Evolutionary conservation across 2,888 invertebrate species (phyloP).

Genomic region (Empis livida): DNA sequence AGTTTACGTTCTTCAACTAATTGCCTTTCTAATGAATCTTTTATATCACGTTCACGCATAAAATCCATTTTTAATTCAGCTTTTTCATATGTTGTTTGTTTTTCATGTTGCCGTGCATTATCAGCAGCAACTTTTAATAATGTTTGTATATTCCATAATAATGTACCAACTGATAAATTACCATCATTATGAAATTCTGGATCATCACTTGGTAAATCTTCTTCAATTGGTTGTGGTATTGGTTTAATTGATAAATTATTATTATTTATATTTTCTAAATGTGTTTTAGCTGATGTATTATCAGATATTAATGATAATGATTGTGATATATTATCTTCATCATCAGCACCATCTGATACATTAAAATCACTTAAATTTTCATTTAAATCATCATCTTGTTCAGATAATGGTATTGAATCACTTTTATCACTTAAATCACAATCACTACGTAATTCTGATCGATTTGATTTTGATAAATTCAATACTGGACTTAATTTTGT

Average conservation of each 20-base stretch:
- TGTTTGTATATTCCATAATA: conserved; percentile 82
- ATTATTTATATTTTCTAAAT: background rate
- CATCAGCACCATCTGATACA: background rate
- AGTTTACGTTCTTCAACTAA: conserved; percentile 79
- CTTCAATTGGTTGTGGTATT: background rate
- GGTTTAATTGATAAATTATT: background rate
- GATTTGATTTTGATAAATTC: too few species aligned
- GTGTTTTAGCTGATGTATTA: background rate
- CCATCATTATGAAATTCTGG: background rate
- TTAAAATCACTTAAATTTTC: background rate
- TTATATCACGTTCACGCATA: conserved; percentile 71
- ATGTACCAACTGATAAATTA: conserved; percentile 69
- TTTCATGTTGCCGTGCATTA: conserved; percentile 81
- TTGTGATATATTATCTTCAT: background rate
- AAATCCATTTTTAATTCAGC: conserved; percentile 88
- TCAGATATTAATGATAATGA: background rate
- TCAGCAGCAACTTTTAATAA: conserved; percentile 84
- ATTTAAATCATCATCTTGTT: background rate
- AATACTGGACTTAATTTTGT: too few species aligned
- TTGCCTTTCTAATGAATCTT: conserved; percentile 80
- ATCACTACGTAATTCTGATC: background rate
- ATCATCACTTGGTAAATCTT: background rate
- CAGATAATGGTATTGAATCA: background rate
- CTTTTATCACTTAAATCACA: background rate
- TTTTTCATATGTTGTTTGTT: conserved; percentile 87